phyloP scores from a whole-genome alignment of 2,113 vertebrate species.

The Podarcis cretensis region DNA sequence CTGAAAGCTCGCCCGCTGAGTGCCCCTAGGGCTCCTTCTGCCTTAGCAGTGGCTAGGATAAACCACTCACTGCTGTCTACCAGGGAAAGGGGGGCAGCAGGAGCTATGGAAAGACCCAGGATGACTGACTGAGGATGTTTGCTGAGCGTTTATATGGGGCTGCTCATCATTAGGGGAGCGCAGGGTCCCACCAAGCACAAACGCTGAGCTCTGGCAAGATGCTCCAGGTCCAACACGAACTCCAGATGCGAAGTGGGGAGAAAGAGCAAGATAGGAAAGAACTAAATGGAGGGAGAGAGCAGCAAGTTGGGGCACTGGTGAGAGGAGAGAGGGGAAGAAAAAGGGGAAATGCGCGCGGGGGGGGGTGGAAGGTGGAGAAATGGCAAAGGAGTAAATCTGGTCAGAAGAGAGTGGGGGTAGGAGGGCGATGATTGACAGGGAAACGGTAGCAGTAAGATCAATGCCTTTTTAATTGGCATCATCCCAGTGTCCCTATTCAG shows the following conservation, averaged over 20 bases:
- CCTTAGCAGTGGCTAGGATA: too few relatives aligned
- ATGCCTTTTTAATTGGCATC: background rate
- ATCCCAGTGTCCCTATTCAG: background rate
- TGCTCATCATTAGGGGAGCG: too few relatives aligned
- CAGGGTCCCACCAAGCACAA: background rate
- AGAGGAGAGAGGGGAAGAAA: background rate
- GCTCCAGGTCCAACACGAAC: background rate
- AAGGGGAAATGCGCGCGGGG: background rate
- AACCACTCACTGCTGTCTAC: background rate
- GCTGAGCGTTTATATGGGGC: background rate
- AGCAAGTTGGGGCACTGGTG: background rate
- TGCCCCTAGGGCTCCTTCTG: background rate
- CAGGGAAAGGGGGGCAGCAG: background rate
- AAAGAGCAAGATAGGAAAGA: too few relatives aligned
- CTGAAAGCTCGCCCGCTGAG: background rate
- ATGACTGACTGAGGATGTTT: background rate
- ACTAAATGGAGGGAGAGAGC: background rate
- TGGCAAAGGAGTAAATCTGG: background rate
- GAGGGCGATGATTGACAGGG: background rate
- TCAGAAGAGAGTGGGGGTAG: background rate
- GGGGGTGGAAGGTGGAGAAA: background rate
- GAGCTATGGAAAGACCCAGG: background rate
- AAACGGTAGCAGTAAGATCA: background rate
- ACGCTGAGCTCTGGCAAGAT: background rate
- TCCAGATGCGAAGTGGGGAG: background rate